Conservation (phyloP, 2,113 vertebrate genomes). For the Tamias sibiricus region DNA sequence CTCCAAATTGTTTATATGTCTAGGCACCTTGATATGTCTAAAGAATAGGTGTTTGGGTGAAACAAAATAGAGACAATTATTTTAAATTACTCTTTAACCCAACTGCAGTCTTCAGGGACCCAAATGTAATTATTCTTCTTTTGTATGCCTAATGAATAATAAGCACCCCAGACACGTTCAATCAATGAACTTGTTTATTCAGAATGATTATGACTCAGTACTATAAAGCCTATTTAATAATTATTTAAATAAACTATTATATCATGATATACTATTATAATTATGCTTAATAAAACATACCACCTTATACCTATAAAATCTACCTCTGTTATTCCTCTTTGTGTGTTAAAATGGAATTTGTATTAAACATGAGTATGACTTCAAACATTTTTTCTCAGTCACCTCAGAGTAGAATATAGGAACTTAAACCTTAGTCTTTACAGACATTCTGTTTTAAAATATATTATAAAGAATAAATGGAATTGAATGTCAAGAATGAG, state of each 20-base stretch:
- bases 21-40: not conserved
- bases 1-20: conserved; percentile 35
- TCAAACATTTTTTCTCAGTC: conserved; percentile 28
- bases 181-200: conserved; percentile 16
- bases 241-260: conserved; percentile 52
- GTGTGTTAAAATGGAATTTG: conserved; percentile 20
- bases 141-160: not conserved
- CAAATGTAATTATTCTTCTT: conserved; percentile 38
- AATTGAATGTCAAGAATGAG: conserved; percentile 66
- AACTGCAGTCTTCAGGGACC: not conserved
- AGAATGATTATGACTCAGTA: conserved; percentile 7
- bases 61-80: conserved; percentile 12
- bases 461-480: conserved; percentile 80
- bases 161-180: conserved; percentile 36
- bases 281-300: conserved; percentile 53
- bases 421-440: conserved; percentile 58
- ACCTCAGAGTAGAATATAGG: conserved; percentile 30
- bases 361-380: conserved; percentile 42
- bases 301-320: conserved; percentile 16
- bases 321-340: conserved; percentile 30
- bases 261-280: conserved; percentile 15
- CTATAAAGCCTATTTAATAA: conserved; percentile 28
- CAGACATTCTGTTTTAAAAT: conserved; percentile 78
- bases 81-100: conserved; percentile 45
- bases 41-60: conserved; percentile 11